Percentiles rank a stretch among this genome's conserved stretches.
These are phyloP conservation scores for Steinernema hermaphroditum DNA, from an alignment of 2,888 invertebrate species.

Conservation along the genomic window DNA sequence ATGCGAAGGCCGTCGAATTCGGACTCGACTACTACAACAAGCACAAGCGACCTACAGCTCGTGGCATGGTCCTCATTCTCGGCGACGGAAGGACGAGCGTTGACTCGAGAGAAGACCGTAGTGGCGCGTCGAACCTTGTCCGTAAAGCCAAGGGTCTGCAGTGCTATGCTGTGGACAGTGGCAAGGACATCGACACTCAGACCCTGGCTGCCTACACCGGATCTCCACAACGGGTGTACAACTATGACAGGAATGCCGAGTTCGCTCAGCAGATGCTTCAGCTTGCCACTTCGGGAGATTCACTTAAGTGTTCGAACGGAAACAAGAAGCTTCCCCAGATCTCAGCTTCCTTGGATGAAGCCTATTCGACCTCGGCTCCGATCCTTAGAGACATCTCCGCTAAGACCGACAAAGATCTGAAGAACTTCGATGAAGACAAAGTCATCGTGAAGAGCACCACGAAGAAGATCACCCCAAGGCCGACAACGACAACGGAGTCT, in stretches of 20 bases:
- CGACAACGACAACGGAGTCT: conserved; percentile 9
- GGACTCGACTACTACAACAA: conserved; percentile 45
- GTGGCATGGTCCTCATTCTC: conserved; percentile 51
- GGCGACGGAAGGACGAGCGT: conserved; percentile 47
- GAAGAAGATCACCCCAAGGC: background rate
- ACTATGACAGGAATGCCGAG: conserved; percentile 51
- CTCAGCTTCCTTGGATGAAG: background rate
- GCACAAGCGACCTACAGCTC: conserved; percentile 42
- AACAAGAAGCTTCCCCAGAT: conserved; percentile 20
- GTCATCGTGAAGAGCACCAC: background rate
- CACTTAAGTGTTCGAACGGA: conserved; percentile 33
- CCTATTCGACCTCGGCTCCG: conserved; percentile 6
- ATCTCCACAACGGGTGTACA: conserved; percentile 44
- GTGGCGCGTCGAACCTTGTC: conserved; percentile 35
- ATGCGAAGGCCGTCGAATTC: conserved; percentile 46
- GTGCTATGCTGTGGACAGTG: conserved; percentile 44
- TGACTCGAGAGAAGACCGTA: conserved; percentile 41
- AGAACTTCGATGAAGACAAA: conserved; percentile 6
- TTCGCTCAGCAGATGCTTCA: conserved; percentile 46
- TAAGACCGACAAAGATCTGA: conserved; percentile 21
- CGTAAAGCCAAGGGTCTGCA: conserved; percentile 36
- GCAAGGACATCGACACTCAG: conserved; percentile 40
- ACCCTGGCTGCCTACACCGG: conserved; percentile 41
- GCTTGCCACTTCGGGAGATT: conserved; percentile 38
- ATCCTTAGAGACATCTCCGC: conserved; percentile 14